These are phyloP conservation scores for Natator depressus DNA, from an alignment of 2,113 vertebrate species.

Conservation along the genomic window DNA sequence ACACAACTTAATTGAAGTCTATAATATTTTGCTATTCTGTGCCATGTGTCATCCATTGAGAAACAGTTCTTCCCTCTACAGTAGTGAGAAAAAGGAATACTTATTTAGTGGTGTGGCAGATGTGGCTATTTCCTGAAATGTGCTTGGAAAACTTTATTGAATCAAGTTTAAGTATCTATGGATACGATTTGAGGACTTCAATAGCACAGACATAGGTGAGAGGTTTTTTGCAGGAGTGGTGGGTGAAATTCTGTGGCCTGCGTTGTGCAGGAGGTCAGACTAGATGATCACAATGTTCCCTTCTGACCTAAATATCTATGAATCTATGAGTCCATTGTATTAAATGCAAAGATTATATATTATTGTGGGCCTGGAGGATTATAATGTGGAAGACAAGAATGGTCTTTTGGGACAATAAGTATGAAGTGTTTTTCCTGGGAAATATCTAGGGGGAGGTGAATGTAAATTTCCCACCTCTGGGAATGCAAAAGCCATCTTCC, in stretches of 20 bases:
- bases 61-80: not conserved
- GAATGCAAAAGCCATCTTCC: not conserved
- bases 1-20: not conserved
- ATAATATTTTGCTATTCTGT: not conserved
- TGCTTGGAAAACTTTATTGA: not conserved
- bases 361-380: not conserved
- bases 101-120: not conserved
- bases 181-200: too few relatives aligned
- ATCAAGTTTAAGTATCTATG: not conserved
- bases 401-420: not conserved
- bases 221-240: too few relatives aligned
- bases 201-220: too few relatives aligned
- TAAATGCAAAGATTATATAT: not conserved
- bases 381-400: not conserved
- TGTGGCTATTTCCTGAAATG: not conserved
- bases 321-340: not conserved
- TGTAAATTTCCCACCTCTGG: not conserved
- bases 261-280: too few relatives aligned
- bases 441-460: not conserved
- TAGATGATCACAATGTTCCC: too few relatives aligned
- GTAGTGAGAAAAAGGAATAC: not conserved
- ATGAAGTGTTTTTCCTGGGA: not conserved
- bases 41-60: not conserved
- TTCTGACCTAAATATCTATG: too few relatives aligned
- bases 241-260: too few relatives aligned